Evolutionary conservation across 2,797 vertebrate genomes (phyloP).

Genomic region (Austrolebias charrua): DNA sequence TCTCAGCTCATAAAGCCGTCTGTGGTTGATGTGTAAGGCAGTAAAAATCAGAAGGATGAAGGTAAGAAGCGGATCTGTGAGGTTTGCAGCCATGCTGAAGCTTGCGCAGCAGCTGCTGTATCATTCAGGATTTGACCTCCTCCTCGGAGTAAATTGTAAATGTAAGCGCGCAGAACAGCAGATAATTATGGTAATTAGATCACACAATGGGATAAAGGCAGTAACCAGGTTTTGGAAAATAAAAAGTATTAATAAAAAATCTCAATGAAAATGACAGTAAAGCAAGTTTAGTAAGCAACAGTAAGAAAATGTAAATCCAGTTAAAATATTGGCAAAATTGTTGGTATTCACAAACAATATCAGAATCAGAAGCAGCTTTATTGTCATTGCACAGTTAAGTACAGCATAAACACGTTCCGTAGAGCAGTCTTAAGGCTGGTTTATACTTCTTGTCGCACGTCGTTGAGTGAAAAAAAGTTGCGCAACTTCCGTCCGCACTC

Average conservation of each 20-base stretch:
- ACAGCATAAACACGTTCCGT: too few relatives aligned
- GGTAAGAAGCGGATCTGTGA: conserved; percentile 48
- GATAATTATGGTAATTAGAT: background rate
- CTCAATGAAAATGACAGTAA: background rate
- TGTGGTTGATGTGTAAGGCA: conserved; percentile 56
- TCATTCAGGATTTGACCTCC: conserved; percentile 35
- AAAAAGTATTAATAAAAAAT: background rate
- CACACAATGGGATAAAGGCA: background rate
- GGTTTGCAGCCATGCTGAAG: conserved; percentile 27
- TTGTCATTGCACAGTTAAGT: too few relatives aligned
- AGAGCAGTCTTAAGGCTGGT: too few relatives aligned
- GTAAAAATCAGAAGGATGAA: conserved; percentile 61
- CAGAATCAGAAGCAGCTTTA: too few relatives aligned
- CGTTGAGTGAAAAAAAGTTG: too few relatives aligned
- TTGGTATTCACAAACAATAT: too few relatives aligned
- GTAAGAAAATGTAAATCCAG: background rate
- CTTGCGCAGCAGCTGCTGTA: conserved; percentile 23
- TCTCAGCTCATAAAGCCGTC: conserved; percentile 74
- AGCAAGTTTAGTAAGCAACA: background rate
- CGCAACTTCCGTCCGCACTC: too few relatives aligned
- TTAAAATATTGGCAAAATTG: background rate
- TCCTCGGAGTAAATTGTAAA: conserved; percentile 2
- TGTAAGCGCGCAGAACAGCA: background rate
- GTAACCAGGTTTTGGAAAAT: background rate
- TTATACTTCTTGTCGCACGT: too few relatives aligned